These are phyloP conservation scores for Lasioglossum figueresi DNA, from an alignment of 2,888 invertebrate genomes.

Conservation along the genomic window DNA sequence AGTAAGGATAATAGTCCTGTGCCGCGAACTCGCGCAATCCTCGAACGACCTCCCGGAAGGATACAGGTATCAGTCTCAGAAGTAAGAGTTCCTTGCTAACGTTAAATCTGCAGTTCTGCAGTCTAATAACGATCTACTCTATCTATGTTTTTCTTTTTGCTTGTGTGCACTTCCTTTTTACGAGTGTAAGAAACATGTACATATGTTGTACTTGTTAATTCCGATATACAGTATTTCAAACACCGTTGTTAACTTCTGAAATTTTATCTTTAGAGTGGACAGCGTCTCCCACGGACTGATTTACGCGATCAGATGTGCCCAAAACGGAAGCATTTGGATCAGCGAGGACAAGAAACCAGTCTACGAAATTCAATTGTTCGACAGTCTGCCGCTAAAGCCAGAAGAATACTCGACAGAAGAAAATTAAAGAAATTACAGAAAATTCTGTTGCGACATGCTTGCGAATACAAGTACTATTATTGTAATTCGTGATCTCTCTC, in stretches of 20 bases:
- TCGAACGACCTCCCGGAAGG: conserved; percentile 8
- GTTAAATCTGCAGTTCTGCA: too few relatives aligned
- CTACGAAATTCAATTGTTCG: conserved; percentile 78
- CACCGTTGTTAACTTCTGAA: neutral
- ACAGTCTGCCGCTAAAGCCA: conserved; percentile 72
- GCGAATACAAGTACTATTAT: conserved; percentile 25
- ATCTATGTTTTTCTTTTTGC: neutral
- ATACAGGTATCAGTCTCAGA: conserved; percentile 69
- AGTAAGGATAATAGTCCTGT: conserved; percentile 78
- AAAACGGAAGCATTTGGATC: conserved; percentile 81
- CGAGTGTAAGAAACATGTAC: neutral
- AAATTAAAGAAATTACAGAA: neutral
- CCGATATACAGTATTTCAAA: neutral
- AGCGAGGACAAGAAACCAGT: conserved; percentile 80
- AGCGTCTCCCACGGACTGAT: conserved; percentile 78
- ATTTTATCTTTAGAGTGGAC: conserved; percentile 73
- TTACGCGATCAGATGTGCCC: conserved; percentile 78
- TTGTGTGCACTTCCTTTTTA: neutral
- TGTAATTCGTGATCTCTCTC: neutral
- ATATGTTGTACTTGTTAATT: neutral
- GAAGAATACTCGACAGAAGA: neutral
- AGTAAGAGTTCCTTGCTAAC: conserved; percentile 54
- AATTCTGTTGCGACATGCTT: neutral
- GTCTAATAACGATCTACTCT: neutral
- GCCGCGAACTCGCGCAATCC: conserved; percentile 77